Percentiles rank a stretch among this genome's conserved stretches.
phyloP scores from a whole-genome alignment of 2,888 invertebrate species.

The Cryptocheilus praepositus region DNA sequence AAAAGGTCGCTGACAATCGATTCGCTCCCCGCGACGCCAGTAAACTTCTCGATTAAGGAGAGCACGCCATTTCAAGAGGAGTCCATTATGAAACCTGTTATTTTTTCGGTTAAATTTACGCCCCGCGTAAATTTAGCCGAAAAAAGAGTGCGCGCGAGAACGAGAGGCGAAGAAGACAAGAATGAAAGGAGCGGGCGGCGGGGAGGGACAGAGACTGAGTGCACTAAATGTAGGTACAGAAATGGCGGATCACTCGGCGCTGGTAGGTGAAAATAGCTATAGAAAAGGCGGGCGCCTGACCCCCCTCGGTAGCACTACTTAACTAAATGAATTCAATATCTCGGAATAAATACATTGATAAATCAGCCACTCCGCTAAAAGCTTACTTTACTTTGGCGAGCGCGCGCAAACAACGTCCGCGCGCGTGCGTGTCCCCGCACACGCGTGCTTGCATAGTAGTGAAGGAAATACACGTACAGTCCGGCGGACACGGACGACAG shows the following conservation, averaged over 20 bases:
- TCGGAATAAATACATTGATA: slow-evolving; percentile 75
- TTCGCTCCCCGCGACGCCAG: too few relatives aligned
- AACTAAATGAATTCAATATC: slow-evolving; percentile 75
- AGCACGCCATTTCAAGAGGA: too few relatives aligned
- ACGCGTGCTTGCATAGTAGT: slow-evolving; percentile 17
- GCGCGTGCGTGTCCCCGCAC: slow-evolving; percentile 41
- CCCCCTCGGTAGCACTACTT: slow-evolving; percentile 62
- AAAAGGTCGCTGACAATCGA: too few relatives aligned
- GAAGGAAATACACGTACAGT: too few relatives aligned
- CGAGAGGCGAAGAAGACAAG: neutral
- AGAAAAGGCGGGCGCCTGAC: slow-evolving; percentile 36
- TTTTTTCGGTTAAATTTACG: slow-evolving; percentile 1
- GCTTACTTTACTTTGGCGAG: slow-evolving; percentile 71
- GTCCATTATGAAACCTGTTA: too few relatives aligned
- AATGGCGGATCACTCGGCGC: slow-evolving; percentile 10
- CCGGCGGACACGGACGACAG: too few relatives aligned
- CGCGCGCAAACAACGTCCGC: slow-evolving; percentile 62
- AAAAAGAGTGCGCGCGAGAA: slow-evolving; percentile 12
- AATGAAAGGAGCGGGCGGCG: neutral
- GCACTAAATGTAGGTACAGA: slow-evolving; percentile 6
- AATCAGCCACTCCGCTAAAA: slow-evolving; percentile 74
- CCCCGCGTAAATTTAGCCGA: slow-evolving; percentile 28
- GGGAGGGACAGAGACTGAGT: neutral
- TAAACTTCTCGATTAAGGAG: too few relatives aligned
- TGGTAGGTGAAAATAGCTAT: slow-evolving; percentile 59